Evolutionary conservation across 1,140 invertebrate species (phyloP).

Genomic region (Pogonomyrmex californicus): DNA sequence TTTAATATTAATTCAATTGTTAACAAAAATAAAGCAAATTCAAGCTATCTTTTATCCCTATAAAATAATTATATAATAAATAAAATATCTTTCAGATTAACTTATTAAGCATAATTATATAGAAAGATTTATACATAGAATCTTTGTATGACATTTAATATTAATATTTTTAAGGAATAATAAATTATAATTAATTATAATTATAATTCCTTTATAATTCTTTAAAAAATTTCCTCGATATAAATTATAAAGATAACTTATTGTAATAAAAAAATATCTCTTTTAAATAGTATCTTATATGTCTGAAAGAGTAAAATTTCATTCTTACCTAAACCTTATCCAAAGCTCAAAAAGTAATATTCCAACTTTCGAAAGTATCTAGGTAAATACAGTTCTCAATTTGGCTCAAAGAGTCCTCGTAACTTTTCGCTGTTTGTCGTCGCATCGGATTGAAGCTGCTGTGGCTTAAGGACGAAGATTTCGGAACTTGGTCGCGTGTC

Average conservation of each 20-base stretch:
- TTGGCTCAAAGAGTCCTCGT: neutral
- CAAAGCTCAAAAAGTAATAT: slow-evolving; percentile 30
- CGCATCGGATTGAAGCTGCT: slow-evolving; percentile 16
- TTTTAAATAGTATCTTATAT: neutral
- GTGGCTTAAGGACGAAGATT: slow-evolving; percentile 16
- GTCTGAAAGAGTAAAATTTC: neutral
- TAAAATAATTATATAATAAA: neutral
- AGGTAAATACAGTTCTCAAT: slow-evolving; percentile 28
- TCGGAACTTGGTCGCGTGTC: neutral
- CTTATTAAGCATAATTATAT: neutral
- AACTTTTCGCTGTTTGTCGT: slow-evolving; percentile 18
- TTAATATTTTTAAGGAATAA: neutral
- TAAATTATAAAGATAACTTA: neutral
- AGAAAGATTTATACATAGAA: neutral
- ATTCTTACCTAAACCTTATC: slow-evolving; percentile 8
- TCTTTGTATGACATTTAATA: neutral
- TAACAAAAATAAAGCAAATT: neutral
- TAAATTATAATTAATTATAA: neutral
- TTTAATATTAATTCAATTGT: neutral
- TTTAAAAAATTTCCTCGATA: neutral
- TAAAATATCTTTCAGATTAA: neutral
- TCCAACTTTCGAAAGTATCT: slow-evolving; percentile 27
- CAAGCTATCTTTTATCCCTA: neutral
- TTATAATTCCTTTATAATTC: neutral
- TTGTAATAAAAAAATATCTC: slow-evolving; percentile 1